Base-by-base conservation (phyloP, 2,888 invertebrate species). In the Cerceris ruficornis region DNA sequence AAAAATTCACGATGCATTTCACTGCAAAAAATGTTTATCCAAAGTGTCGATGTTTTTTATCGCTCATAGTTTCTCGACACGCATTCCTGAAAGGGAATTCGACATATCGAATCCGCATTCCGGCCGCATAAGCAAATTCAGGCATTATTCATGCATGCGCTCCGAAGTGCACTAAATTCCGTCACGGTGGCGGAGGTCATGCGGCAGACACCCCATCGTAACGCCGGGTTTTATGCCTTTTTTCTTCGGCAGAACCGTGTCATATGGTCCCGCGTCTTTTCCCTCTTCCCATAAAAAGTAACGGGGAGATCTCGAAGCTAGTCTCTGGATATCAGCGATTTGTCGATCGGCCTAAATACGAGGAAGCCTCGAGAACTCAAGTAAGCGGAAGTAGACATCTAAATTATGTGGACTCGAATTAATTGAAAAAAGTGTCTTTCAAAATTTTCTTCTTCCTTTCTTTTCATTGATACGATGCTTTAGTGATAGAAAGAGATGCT, bases 121-220 rank as follows among this genome's bases (percentile, higher is more conserved):
- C 55, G 64, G 54, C 75, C 62, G 80, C 81, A 83, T 83, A 88
- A 86, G 86, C 86, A 84, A 89, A 88, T 89, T 86, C 85, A 76
- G 67, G 85, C 83, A 83, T 90, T 90, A 90, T 90, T 89, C 89
- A 90, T 89, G 85, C 86, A 90, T 89, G 88, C 90, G 82, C 77
- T 75, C 69, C 64, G 80, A 14, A 87, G 86, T 88, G 85, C 88
- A 89, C 88, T 90, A 91, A 90, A 90, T 91, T 90, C 89, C 86
- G 89, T 89, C 89, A 88, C 81, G 87, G 85, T 77, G 71, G 60
- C 84, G 85, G 85, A 88, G 86, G 87, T 88, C 88, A 87, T 86
- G 86, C 78, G 81, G 81, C 83, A 86, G 86, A 88, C 86, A 88
- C 84, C 88, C 84, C 67, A 79, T 81, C 82, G 77, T 85, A 76